Conservation (phyloP, 1,140 invertebrate genomes). For the Magallana ariakensis region DNA sequence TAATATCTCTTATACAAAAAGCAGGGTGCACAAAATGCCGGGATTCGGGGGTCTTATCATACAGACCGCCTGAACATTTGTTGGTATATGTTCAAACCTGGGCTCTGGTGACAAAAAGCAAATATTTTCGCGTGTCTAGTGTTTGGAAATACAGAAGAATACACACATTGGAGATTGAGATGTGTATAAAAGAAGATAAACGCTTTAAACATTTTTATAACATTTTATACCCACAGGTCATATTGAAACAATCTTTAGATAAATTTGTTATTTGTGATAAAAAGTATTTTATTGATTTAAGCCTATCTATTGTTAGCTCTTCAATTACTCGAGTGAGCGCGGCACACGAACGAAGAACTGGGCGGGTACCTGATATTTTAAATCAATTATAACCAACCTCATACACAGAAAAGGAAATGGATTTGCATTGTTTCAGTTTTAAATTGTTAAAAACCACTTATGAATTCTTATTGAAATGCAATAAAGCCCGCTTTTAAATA, state of each 20-base stretch:
- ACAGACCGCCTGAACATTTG: slow-evolving; percentile 2
- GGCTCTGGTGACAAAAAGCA: slow-evolving; percentile 49
- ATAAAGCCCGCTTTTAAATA: slow-evolving; percentile 1
- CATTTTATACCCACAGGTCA: slow-evolving; percentile 44
- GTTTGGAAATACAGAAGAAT: slow-evolving; percentile 56
- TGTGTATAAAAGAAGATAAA: slow-evolving; percentile 54
- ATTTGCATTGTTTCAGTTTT: slow-evolving; percentile 27
- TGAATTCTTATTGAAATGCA: slow-evolving; percentile 17
- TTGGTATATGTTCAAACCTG: slow-evolving; percentile 31
- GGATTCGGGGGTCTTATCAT: background rate
- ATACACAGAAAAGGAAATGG: slow-evolving; percentile 10
- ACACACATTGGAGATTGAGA: slow-evolving; percentile 52
- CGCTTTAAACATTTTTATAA: slow-evolving; percentile 51
- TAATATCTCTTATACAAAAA: slow-evolving; percentile 9
- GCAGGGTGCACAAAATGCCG: background rate
- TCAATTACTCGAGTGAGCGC: slow-evolving; percentile 60
- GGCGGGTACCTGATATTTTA: background rate
- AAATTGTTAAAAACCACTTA: slow-evolving; percentile 25
- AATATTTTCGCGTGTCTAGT: slow-evolving; percentile 60
- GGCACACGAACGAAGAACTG: slow-evolving; percentile 12
- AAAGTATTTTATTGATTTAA: slow-evolving; percentile 48
- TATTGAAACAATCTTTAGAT: slow-evolving; percentile 59
- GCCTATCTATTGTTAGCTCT: slow-evolving; percentile 52
- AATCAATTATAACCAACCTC: background rate
- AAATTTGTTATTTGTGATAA: slow-evolving; percentile 62